Evolutionary conservation across 2,797 vertebrate species (phyloP), one percentile per base, ranked within the genome.

Genomic region (Iguana delicatissima): DNA sequence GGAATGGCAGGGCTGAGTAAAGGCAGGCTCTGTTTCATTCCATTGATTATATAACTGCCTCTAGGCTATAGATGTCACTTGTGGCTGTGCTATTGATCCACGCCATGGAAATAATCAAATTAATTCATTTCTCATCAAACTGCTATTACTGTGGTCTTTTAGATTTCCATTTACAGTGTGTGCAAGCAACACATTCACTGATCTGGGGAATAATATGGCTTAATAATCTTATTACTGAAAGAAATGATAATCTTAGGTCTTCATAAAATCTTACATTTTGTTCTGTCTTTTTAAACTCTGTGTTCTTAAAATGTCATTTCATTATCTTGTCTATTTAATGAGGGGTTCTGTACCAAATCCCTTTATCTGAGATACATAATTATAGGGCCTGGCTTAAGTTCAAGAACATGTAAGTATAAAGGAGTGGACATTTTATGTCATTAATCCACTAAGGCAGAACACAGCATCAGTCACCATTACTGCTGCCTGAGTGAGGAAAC

Each of bases 81-180:
- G 95, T 96, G 96, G 97, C 97, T 96, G 97, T 96, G 94, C 96
- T 97, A 98, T 98, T 98, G 98, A 99, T 98, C 98, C 95, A 93
- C 91, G 94, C 95, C 91, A 96, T 96, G 97, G 97, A 98, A 98
- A 98, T 98, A 98, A 98, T 98, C 96, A 97, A 98, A 98, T 98
- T 97, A 98, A 97, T 98, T 98, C 97, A 98, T 98, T 98, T 97
- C 96, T 97, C 95, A 96, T 97, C 95, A 96, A 96, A 94, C 93
- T 97, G 85, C 95, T 95, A 86, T 96, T 97, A 95, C 96, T 95
- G 92, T 96, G 96, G 97, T 96, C 96, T 90, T 96, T 95, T 92
- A 96, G 91, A 94, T 90, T 74, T 89, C 76, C 88, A 89, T 91
- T 91, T 95, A 95, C 85, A 93, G 42, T 42, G 90, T 79, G 85